Base-by-base conservation (phyloP, 2,888 invertebrate genomes). In the Hermaeophaga mercurialis region DNA sequence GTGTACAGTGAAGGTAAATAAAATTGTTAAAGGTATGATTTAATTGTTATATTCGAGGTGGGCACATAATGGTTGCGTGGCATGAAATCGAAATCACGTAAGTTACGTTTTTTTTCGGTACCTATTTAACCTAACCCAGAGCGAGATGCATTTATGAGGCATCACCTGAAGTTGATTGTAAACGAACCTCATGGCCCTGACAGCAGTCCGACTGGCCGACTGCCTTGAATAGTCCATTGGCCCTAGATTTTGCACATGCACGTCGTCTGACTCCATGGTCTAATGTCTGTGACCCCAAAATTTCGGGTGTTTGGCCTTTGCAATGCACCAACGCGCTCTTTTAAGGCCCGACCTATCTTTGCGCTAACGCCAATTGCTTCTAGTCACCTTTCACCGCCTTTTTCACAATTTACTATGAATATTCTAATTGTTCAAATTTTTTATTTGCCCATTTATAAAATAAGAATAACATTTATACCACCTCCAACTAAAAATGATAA, bases 221-320 rank as follows among this genome's bases (percentile, higher is more conserved):
- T 73, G 73, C 73, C 74, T 75, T 74, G 73, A 74, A 74, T 72
- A 73, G 74, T 74, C 70, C 75, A 75, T 75, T 75, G 75, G 75
- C 75, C 74, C 72, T 74, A 71, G 68, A 72, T 73, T 74, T 75
- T 74, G 74, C 74, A 74, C 73, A 74, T 73, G 73, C 74, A 73
- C 71, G 67, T 71, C 69, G 74, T 73, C 75, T 75, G 75, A 52
- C 52, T 52, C 52, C 74, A 73, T 66, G 72, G 71, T 73, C 74
- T 74, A 75, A 75, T 75, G 75, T 75, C 75, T 75, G 71, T 75
- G 75, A 75, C 75, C 75, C 74, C 74, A 72, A 75, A n/a, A 75
- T 75, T 39, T 75, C 73, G 73, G 75, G 75, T 74, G 69, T 73
- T 73, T 74, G 70, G 70, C 69, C 71, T 69, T 69, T 69, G 66